Evolutionary conservation across 2,888 invertebrate genomes (phyloP).

Genomic region (Dorcus hopei): DNA sequence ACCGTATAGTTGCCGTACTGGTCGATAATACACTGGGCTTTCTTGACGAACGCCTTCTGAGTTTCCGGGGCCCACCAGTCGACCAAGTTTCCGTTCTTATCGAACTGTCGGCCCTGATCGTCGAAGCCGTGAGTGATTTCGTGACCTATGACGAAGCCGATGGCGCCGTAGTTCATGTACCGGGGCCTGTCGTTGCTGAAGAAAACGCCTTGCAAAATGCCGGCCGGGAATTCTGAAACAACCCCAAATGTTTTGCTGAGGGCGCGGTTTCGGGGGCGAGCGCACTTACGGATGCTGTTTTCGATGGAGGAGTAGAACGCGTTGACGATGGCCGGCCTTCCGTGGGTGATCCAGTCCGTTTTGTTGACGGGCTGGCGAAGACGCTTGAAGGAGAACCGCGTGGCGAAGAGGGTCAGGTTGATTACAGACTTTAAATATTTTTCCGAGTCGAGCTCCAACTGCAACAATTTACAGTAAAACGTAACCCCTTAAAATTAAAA

Average conservation of each 20-base stretch:
- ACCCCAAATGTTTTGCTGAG: not conserved
- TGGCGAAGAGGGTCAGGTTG: slow-evolving; percentile 76
- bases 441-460: slow-evolving; percentile 69
- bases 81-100: slow-evolving; percentile 84
- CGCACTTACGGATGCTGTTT: slow-evolving; percentile 79
- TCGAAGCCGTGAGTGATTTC: slow-evolving; percentile 91
- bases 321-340: slow-evolving; percentile 80
- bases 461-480: slow-evolving; percentile 23
- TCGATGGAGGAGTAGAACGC: slow-evolving; percentile 83
- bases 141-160: slow-evolving; percentile 88
- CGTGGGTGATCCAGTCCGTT: slow-evolving; percentile 82
- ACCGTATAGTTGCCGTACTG: slow-evolving; percentile 92
- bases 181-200: slow-evolving; percentile 84
- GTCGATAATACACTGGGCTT: slow-evolving; percentile 86
- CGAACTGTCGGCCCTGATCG: slow-evolving; percentile 88
- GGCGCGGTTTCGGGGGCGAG: no score
- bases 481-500: no score
- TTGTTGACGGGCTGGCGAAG: slow-evolving; percentile 78
- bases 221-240: slow-evolving; percentile 83
- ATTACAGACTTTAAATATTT: slow-evolving; percentile 74
- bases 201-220: slow-evolving; percentile 88
- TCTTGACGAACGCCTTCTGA: slow-evolving; percentile 76
- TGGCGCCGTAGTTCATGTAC: slow-evolving; percentile 90
- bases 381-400: slow-evolving; percentile 73
- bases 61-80: slow-evolving; percentile 92